phyloP scores from a whole-genome alignment of 2,113 vertebrate genomes.

The Suncus etruscus region DNA sequence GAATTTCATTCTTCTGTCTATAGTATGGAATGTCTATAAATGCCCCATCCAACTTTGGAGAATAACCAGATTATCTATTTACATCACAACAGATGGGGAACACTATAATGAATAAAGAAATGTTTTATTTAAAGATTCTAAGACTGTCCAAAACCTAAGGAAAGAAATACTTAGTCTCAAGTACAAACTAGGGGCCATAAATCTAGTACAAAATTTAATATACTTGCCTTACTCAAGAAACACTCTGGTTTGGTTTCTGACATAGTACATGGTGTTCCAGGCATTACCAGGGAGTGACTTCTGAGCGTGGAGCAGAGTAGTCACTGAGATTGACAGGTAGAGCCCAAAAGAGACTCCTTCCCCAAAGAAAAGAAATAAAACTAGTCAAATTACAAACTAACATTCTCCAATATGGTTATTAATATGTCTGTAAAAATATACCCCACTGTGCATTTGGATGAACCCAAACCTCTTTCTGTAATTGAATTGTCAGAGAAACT shows the following conservation, averaged over 20 bases:
- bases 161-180: slow-evolving; percentile 38
- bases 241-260: too few species aligned
- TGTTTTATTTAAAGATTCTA: background rate
- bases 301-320: too few species aligned
- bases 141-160: background rate
- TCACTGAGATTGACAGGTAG: too few species aligned
- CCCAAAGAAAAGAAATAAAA: too few species aligned
- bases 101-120: background rate
- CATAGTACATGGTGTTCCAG: too few species aligned
- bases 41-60: background rate
- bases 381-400: too few species aligned
- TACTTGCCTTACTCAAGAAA: too few species aligned
- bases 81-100: background rate
- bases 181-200: background rate
- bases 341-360: too few species aligned
- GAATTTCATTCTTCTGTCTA: background rate
- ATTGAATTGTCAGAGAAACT: background rate
- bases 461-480: background rate
- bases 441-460: background rate
- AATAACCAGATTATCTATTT: background rate
- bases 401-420: background rate
- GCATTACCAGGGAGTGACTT: too few species aligned
- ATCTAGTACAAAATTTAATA: too few species aligned
- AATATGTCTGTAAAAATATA: background rate
- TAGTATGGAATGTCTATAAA: background rate